Base-by-base conservation (phyloP, 1,140 invertebrate genomes). In the Odontomachus brunneus region DNA sequence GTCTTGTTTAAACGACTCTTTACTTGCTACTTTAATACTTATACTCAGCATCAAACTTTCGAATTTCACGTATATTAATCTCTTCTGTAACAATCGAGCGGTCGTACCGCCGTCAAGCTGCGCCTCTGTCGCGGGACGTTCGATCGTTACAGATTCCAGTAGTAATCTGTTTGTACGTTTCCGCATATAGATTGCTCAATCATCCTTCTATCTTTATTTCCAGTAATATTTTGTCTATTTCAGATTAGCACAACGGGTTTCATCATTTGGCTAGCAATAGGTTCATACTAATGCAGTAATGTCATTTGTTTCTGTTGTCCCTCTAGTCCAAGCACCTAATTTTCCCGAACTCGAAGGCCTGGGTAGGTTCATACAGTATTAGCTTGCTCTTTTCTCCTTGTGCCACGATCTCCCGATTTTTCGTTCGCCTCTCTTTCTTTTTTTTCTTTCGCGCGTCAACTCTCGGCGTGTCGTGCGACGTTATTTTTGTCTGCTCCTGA, bases 261-360 rank as follows among this genome's bases (percentile, higher is more conserved):
- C 90, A 90, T 87, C 75, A 85, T 89, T 84, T 84, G 44, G 74
- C 38, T 83, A 66, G 66, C 86, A 72, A 88, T 83, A 82, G 84
- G 85, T 76, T 90, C 91, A 92, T 91, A 93, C 90, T 92, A 93
- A 93, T 93, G 84, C 83, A 92, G 89, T 90, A 92, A 93, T 93
- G 84, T 93, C 92, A 93, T 94, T 90, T 94, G 90, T 91, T 94
- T 94, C 91, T 93, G 91, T 94, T 93, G 91, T 93, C 94, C 94
- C 93, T 95, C 94, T 95, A 96, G 96, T 96, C 94, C 95, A 95
- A 94, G 96, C 96, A 95, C 95, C 95, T 94, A 95, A 96, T 94
- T 96, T 96, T 95, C 95, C 95, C 94, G 94, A 95, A 92, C 95
- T 96, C 91, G 95, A 96, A 95, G 95, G 94, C 91, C 94, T 96